Base-by-base conservation (phyloP, 2,888 invertebrate genomes). In the Drosophila incognita region DNA sequence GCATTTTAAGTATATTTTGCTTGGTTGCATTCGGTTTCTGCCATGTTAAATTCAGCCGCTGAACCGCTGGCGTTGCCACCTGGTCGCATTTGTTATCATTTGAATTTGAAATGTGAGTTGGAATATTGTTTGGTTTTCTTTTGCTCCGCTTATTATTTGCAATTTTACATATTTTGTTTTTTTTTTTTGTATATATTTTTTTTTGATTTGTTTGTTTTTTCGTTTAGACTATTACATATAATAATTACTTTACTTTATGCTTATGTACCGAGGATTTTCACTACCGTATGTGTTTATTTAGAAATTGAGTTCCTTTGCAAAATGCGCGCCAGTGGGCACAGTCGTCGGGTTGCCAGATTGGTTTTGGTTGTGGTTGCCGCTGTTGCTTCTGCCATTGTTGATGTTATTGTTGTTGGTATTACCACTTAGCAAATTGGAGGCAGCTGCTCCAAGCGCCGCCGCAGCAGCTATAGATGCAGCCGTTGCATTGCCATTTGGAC, bases 281-380 rank as follows among this genome's bases (percentile, higher is more conserved):
- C 84, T 85, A 85, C 86, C 89, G 84, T 86, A 66, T 84, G 15
- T 53, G 21, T 56, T 54, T 31, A 51, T 79, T 89, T 85, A 84
- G 83, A 90, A 87, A 88, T 91, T 90, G 82, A 91, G 90, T 90
- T 91, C 91, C 79, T 91, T 92, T 82, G 90, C 84, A 85, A 90
- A 89, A 83, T 90, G 91, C 75, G 86, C 81, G 49, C 79, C 80
- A 68, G 71, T 71, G 82, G 80, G 80, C 72, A 80, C 76, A 79
- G 70, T 76, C 65, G 57, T 66, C 68, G 82, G 70, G 60, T 82
- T 82, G 81, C 78, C 76, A 71, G 78, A 68, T 81, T 81, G 76
- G 70, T 73, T 80, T 70, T 68, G 68, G 67, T 53, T 74, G 67
- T 48, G 67, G 59, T 54, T 76, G 65, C 54, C 69, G 61, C 46